Base-by-base conservation (phyloP, 2,113 vertebrate genomes). In the Gymnorhina tibicen region DNA sequence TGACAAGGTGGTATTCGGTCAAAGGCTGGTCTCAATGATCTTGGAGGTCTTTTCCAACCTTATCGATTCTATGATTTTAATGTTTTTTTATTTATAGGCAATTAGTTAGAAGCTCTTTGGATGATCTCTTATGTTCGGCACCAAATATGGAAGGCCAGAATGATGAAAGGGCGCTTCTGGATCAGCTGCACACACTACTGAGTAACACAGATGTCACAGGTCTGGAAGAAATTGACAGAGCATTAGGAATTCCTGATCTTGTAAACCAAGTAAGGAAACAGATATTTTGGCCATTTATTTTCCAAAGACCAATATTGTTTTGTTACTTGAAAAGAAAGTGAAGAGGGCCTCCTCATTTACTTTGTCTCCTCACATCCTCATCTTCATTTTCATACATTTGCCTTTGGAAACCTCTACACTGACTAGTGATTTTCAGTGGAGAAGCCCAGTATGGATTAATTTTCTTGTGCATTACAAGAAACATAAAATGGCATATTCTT, bases 211-310 rank as follows among this genome's bases (percentile, higher is more conserved):
- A 99, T 93, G 98, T 98, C 91, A 99, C 98, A 9, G 97, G 99
- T 42, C 97, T 99, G 88, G 99, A 99, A 93, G 99, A 99, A 94
- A 99, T 99, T 20, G 99, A 99, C 95, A 98, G 99, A 96, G 99
- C 99, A 16, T 95, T 99, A 53, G 99, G 99, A 85, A 99, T 99
- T 97, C 99, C 99, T 75, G 99, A 99, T 83, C 99, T 99, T 55
- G 99, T 99, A 33, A 99, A 98, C 96, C 99, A 99, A 98, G 99
- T 99, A 97, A 88, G 96, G 33, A 41, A 56, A 39, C 22, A 30
- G 53, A 49, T 18, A 30, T 73, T 58, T 69, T 72, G 30, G 33
- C 14, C 20, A 14, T 82, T 96, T 68, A 8, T 96, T 95, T 97
- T 80, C 39, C 11, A 42, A 66, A 47, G 39, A 20, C 6, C 13